Evolutionary conservation across 1,140 invertebrate genomes (phyloP), one percentile per base, ranked within the genome.

Genomic region (Drosophila subpulchrella): DNA sequence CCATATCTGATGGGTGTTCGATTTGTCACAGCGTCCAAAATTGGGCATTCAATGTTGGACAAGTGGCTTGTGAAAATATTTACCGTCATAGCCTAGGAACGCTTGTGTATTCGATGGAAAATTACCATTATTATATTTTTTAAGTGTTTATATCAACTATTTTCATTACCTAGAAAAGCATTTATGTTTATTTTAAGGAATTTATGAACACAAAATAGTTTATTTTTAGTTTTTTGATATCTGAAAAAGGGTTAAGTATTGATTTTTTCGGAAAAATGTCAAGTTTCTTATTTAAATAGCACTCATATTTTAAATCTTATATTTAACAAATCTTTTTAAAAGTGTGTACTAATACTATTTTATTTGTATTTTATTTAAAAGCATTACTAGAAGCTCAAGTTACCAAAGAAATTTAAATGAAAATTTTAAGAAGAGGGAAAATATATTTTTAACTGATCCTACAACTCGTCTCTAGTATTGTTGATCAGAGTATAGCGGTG

Each of bases 1-100:
- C 82, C 82, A 86, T 78, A 86, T 82, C 10, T 36, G 82, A 51
- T 60, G 61, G 61, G 75, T 85, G 82, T 82, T 70, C 82, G 68
- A 85, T 85, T 85, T 85, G 82, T 85, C 78, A 76, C 82, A 75
- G 47, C 39, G 30, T 27, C 65, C 78, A 60, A 39, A 86, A 78
- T 67, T 30, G 76, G 78, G 15, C 57, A 78, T 53, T 63, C n/a
- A 42, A 81, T 75, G 48, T 50, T 60, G 55, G 55, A 47, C 62
- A 57, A 39, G 57, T 44, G 51, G 39, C 17, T 34, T 34, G 42
- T 53, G 17, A 41, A 74, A 75, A 74, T 56, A 75, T 75, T 63
- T 74, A 2, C 39, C 13, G 10, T 34, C 32, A 24, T 10, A 30
- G 24, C 10, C 17, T 27, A 27, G 63, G 13, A 10, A 11, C 5